Percentiles rank a stretch among this genome's conserved stretches.
phyloP scores from a whole-genome alignment of 35 echinoderm and acorn worm genomes.

The Heliocidaris erythrogramma region DNA sequence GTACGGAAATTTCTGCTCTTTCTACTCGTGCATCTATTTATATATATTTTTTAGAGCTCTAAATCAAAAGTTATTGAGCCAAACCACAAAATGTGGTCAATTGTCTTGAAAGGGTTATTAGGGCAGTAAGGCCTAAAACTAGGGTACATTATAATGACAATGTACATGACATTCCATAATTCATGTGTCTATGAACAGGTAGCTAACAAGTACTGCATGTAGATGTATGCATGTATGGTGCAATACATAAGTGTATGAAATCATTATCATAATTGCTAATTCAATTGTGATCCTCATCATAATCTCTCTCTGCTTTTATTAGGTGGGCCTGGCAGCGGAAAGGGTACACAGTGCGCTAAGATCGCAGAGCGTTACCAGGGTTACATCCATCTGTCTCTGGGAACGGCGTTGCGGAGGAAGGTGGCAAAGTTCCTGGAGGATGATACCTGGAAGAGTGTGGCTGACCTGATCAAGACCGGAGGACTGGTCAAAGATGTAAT shows the following conservation, averaged over 20 bases:
- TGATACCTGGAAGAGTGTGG: constrained; percentile 64
- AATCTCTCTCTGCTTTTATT: not conserved
- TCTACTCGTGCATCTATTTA: too few species aligned
- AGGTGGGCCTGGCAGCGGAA: constrained; percentile 86
- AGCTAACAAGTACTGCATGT: too few species aligned
- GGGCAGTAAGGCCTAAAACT: too few species aligned
- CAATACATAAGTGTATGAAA: not conserved
- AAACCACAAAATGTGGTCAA: too few species aligned
- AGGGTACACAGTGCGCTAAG: constrained; percentile 58
- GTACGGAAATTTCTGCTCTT: too few species aligned
- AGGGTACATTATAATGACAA: too few species aligned
- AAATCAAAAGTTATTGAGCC: too few species aligned
- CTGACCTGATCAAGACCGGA: constrained; percentile 67
- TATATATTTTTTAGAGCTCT: too few species aligned
- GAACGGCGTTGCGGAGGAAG: constrained; percentile 55
- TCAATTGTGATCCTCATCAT: not conserved
- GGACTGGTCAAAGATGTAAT: constrained; percentile 69
- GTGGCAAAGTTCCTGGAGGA: constrained; percentile 42
- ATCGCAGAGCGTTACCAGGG: constrained; percentile 62
- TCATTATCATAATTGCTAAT: not conserved
- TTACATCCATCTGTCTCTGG: constrained; percentile 68
- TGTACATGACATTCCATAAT: too few species aligned
- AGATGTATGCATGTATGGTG: too few species aligned
- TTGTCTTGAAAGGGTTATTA: too few species aligned
- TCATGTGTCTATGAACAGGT: too few species aligned